A percentile compares a stretch with the other conserved stretches of the same genome.
These are phyloP conservation scores for Labeo catla DNA, from an alignment of 2,113 vertebrate genomes.

Conservation along the genomic window DNA sequence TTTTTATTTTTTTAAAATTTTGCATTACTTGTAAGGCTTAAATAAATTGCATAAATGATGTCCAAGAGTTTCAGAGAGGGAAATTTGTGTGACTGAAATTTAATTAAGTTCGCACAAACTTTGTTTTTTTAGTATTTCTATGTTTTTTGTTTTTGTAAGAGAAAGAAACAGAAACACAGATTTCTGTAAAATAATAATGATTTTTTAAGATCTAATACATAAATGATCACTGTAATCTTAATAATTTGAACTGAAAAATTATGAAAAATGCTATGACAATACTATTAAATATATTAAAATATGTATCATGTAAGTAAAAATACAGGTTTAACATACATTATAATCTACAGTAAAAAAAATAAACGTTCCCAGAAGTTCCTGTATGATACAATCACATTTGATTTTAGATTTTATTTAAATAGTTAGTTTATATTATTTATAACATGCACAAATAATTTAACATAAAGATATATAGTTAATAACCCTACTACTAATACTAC, in stretches of 20 bases:
- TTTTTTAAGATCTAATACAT: background rate
- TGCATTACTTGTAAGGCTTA: background rate
- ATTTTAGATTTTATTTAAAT: background rate
- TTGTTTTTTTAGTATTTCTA: background rate
- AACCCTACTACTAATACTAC: too few relatives aligned
- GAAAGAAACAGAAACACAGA: background rate
- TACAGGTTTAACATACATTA: too few relatives aligned
- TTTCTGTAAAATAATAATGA: background rate
- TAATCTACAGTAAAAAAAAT: background rate
- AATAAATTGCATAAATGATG: background rate
- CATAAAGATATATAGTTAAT: too few relatives aligned
- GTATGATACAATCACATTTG: background rate
- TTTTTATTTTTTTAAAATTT: background rate
- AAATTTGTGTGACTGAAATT: slow-evolving; percentile 21
- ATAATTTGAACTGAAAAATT: background rate
- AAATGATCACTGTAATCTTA: background rate
- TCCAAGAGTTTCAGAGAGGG: background rate
- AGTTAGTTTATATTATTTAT: background rate
- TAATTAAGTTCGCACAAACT: background rate
- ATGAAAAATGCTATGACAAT: background rate
- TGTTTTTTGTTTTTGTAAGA: background rate
- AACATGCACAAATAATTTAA: too few relatives aligned
- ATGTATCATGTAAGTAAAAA: too few relatives aligned
- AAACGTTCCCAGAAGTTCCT: background rate
- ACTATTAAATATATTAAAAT: too few relatives aligned